Evolutionary conservation across 2,888 invertebrate species (phyloP).

Genomic region (Agriopis marginaria): DNA sequence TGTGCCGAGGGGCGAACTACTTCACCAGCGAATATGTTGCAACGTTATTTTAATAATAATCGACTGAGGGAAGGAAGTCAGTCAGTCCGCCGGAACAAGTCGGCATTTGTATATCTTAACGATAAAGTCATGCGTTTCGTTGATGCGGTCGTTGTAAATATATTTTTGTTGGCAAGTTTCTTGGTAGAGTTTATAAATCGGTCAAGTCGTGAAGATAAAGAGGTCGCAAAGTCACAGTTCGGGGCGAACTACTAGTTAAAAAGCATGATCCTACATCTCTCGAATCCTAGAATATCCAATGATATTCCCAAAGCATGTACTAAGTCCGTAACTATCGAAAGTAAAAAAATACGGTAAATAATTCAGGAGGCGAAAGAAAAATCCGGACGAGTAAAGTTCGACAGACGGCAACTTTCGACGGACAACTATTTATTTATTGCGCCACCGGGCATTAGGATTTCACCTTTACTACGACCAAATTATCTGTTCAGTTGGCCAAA

Average conservation of each 20-base stretch:
- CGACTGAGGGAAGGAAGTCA: too few species aligned
- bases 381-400: constrained; percentile 65
- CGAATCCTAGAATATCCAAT: constrained; percentile 24
- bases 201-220: too few species aligned
- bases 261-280: too few species aligned
- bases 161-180: too few species aligned
- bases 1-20: not conserved
- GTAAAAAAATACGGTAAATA: constrained; percentile 65
- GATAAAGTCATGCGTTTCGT: too few species aligned
- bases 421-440: constrained; percentile 79
- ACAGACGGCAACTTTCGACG: constrained; percentile 66
- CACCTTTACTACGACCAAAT: constrained; percentile 36
- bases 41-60: not conserved
- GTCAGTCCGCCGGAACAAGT: too few species aligned
- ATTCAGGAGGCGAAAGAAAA: constrained; percentile 67
- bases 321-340: constrained; percentile 59
- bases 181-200: too few species aligned
- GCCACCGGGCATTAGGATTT: constrained; percentile 67
- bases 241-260: too few species aligned
- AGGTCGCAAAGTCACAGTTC: too few species aligned
- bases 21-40: not conserved
- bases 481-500: not conserved
- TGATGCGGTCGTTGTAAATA: too few species aligned
- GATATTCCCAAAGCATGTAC: constrained; percentile 40
- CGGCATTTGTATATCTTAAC: too few species aligned